phyloP scores from a whole-genome alignment of 2,113 vertebrate species.

The Erythrolamprus reginae region DNA sequence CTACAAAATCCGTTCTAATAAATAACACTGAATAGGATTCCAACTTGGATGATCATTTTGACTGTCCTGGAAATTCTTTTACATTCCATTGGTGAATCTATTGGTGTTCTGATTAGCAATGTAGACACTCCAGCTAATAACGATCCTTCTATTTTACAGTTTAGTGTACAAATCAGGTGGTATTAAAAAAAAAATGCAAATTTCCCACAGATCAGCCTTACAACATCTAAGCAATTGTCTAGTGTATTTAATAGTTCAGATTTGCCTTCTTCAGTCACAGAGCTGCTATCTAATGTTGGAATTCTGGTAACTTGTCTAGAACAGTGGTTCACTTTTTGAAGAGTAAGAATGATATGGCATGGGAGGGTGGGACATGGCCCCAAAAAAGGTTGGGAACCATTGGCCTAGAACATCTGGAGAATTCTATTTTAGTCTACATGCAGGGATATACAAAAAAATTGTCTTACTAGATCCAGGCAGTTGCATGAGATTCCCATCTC shows the following conservation, averaged over 20 bases:
- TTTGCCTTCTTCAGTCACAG: not conserved
- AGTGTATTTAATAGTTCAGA: not conserved
- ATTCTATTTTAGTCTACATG: not conserved
- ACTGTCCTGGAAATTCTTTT: not conserved
- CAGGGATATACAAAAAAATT: not conserved
- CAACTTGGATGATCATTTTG: not conserved
- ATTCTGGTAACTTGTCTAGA: not conserved
- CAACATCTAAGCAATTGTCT: not conserved
- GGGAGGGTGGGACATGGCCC: no score
- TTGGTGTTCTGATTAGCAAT: not conserved
- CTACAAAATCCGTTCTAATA: not conserved
- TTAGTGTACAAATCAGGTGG: not conserved
- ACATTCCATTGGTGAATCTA: slow-evolving; percentile 25
- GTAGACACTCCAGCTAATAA: not conserved
- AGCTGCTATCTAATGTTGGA: not conserved
- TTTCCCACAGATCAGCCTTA: not conserved
- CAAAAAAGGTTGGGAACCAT: no score
- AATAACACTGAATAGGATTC: not conserved
- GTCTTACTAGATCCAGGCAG: not conserved
- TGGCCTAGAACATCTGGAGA: not conserved
- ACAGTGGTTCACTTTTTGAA: no score
- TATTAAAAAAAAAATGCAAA: slow-evolving; percentile 7
- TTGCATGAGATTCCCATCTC: not conserved
- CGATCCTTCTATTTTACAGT: not conserved
- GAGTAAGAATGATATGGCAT: no score